Base-by-base conservation (phyloP, 2,888 invertebrate genomes). In the Diogma glabrata region DNA sequence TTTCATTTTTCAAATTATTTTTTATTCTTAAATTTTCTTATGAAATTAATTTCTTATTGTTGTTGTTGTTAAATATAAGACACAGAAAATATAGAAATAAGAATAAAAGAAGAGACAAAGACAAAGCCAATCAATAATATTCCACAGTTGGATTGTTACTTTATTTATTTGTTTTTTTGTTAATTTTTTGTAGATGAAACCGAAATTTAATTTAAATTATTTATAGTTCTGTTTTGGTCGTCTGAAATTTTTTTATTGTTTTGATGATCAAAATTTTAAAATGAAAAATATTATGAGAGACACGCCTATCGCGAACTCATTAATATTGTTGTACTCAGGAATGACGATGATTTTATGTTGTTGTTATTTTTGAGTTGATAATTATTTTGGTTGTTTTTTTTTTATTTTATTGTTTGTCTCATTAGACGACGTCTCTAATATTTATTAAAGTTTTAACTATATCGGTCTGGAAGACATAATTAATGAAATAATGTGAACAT, bases 111-210 rank as follows among this genome's bases (percentile, higher is more conserved):
- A 20, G 43, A 43, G 23, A 40, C 20, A 40, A 40, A 40, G n/a
- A 43, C 14, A 22, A 43, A 43, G 43, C 20, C 43, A 43, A 43
- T 43, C 43, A 43, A 43, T 43, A 43, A n/a, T 43, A 10, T 12
- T n/a, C 43, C 43, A 43, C 43, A 43, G 43, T 43, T 43, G 43
- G 43, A 43, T 43, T 43, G 43, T 43, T 43, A 23, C 43, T 20
- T 43, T 43, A 19, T 38, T 38, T 38, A 19, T 38, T 43, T 43
- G n/a, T n/a, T n/a, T n/a, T n/a, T n/a, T n/a, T n/a, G n/a, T n/a
- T n/a, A n/a, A n/a, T n/a, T n/a, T 43, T 43, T 43, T 43, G 12
- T 43, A 43, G 43, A 43, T 43, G 43, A 43, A 43, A 43, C 43
- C 43, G 43, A 43, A 43, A 43, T 43, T 43, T 22, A 22, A 23